phyloP scores from a whole-genome alignment of 2,113 vertebrate species.

The Amblyornis subalaris region DNA sequence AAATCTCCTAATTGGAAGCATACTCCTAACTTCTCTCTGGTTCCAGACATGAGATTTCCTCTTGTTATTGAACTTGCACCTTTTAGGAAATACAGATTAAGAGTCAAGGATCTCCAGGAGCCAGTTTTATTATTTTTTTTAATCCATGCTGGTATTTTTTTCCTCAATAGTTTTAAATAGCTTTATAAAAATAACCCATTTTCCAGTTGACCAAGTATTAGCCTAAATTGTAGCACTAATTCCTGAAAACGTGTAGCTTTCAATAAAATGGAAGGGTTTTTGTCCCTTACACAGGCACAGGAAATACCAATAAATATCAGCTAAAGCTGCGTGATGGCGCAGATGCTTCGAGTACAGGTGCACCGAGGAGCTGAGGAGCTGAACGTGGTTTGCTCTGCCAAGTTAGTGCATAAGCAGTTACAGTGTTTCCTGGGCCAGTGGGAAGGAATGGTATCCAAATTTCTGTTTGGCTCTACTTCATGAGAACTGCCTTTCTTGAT shows the following conservation, averaged over 20 bases:
- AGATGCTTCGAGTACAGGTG: not conserved
- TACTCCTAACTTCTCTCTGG: not conserved
- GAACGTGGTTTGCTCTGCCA: not conserved
- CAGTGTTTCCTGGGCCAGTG: not conserved
- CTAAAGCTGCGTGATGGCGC: not conserved
- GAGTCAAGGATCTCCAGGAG: not conserved
- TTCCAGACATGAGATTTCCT: not conserved
- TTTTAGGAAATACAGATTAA: not conserved
- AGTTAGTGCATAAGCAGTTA: not conserved
- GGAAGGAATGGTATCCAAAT: not conserved
- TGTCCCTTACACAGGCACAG: not conserved
- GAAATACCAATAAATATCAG: not conserved
- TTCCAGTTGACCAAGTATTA: not conserved
- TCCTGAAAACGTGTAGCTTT: not conserved
- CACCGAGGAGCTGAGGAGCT: not conserved
- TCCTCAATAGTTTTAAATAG: not conserved
- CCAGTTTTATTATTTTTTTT: not conserved
- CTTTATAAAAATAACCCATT: not conserved
- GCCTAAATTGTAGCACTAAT: not conserved
- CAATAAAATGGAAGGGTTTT: not conserved
- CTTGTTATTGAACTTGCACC: not conserved
- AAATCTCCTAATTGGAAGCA: constrained; percentile 1
- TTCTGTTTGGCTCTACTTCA: not conserved
- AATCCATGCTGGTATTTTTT: not conserved
- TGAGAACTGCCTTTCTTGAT: not conserved